Base-by-base conservation (phyloP, 2,113 vertebrate species). In the Chlorodrepanis virens region DNA sequence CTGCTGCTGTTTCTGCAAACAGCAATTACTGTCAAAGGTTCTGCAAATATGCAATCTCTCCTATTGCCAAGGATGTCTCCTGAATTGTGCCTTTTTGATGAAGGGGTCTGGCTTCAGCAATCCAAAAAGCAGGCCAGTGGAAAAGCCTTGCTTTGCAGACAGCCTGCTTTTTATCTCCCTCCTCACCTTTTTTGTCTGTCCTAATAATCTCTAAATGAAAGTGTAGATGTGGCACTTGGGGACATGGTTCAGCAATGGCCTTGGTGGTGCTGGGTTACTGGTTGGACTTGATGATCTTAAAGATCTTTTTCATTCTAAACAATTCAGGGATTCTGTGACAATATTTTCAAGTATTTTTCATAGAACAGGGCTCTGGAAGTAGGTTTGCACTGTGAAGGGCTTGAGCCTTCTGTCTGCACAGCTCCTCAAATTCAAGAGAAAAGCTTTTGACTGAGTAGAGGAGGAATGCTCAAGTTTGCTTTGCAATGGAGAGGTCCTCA, bases 161-260 rank as follows among this genome's bases (percentile, higher is more conserved):
- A 77, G 37, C 27, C 21, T 82, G 9, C 11, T 56, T 87, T 84
- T 60, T 37, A 75, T 79, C 45, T 11, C 10, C 12, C 33, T 44
- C 10, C 59, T 56, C 0, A 0, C 37, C 20, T 60, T 89, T 65
- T 23, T 5, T 45, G 29, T 42, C n/a, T 3, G 0, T 78, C 18
- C n/a, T 74, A 12, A n/a, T 49, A 45, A 77, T 22, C 29, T 42
- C 47, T 35, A 35, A 47, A 63, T 42, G 35, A 42, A 50, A 25
- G 35, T 59, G 44, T 17, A 7, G 52, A 11, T 76, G 31, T 57
- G 44, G 42, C 52, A 17, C 35, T 17, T 67, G 61, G 31, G 20
- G 16, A 35, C 35, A 7, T 50, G 52, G 35, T 42, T 67, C 31
- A 57, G 25, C 16, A 10, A 29, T 42, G 24, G 16, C 24, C 53